Conservation (phyloP, 2,797 vertebrate genomes). For the Neosalanx taihuensis region DNA sequence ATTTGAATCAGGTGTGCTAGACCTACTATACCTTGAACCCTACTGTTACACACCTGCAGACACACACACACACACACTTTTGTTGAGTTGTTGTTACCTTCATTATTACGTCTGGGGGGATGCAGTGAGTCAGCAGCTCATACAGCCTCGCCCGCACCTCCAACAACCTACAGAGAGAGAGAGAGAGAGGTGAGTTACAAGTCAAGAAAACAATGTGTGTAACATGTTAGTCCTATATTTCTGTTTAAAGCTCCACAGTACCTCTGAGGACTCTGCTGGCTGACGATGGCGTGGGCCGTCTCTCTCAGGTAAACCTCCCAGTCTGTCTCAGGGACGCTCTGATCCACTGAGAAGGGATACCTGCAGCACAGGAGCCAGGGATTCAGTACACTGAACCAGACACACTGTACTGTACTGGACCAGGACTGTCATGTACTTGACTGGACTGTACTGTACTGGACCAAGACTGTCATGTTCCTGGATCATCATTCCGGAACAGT, state of each 20-base stretch:
- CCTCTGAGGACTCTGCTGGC: slow-evolving; percentile 80
- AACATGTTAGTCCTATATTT: no score
- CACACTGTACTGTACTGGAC: no score
- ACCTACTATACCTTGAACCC: no score
- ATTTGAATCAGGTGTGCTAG: no score
- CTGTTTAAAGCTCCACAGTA: no score
- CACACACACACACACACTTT: not conserved
- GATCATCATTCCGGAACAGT: no score
- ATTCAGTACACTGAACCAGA: not conserved
- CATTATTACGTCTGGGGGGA: slow-evolving; percentile 94
- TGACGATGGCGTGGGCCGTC: slow-evolving; percentile 61
- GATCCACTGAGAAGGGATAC: slow-evolving; percentile 91
- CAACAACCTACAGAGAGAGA: slow-evolving; percentile 76
- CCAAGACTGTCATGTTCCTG: no score
- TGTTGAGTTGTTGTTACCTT: slow-evolving; percentile 77
- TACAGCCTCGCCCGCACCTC: slow-evolving; percentile 92
- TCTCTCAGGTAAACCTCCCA: slow-evolving; percentile 96
- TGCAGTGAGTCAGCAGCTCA: slow-evolving; percentile 94
- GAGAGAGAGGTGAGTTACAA: not conserved
- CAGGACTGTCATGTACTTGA: no score
- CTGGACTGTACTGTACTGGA: no score
- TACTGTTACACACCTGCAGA: not conserved
- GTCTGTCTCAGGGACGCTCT: slow-evolving; percentile 91
- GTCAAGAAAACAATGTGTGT: no score
- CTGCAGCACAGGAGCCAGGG: slow-evolving; percentile 54